Base-by-base conservation (phyloP, 2,888 invertebrate species). In the Ctena decussata region DNA sequence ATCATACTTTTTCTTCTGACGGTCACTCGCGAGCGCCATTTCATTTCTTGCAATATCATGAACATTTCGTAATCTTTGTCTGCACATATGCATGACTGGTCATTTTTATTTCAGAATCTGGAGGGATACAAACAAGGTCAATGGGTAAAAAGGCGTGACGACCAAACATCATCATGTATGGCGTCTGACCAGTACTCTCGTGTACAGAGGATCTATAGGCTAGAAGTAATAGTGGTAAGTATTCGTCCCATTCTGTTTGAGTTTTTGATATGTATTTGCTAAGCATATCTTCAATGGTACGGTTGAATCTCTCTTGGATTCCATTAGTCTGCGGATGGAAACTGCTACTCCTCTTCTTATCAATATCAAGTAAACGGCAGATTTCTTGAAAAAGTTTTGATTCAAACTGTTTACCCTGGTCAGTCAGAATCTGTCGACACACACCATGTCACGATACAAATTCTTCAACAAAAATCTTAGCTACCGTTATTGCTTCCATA, bases 251-350 rank as follows among this genome's bases (percentile, higher is more conserved):
- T 35, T 74, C 74, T 21, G 53, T 32, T 24, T 74, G 74, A 53
- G 49, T 74, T 21, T 27, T 53, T 32, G 46, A 15, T 32, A 74
- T 53, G 37, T 49, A 24, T 53, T 39, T 77, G 18, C 41, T 6
- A 27, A 77, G 57, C 60, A 60, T 77, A 41, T 77, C 77, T 5
- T 53, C 60, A 41, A 77, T 27, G 15, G 77, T 65, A 18, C 74
- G 57, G 46, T 77, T 84, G 21, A 78, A 27, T 57, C 86, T 39
- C 46, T 86, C 80, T 8, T 69, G 70, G 8, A 82, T 37, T 32
- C 85, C 80, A 69, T 85, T 76, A 39, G 76, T 70, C 39, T 86
- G 82, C 18, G 86, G 86, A 44, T 74, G 72, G 49, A 73, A 80
- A 24, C 76, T 73, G 18, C 77, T 80, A 27, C 80, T 80, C 24